Conservation (phyloP, 2,797 vertebrate genomes). For the Pipistrellus nathusii region DNA sequence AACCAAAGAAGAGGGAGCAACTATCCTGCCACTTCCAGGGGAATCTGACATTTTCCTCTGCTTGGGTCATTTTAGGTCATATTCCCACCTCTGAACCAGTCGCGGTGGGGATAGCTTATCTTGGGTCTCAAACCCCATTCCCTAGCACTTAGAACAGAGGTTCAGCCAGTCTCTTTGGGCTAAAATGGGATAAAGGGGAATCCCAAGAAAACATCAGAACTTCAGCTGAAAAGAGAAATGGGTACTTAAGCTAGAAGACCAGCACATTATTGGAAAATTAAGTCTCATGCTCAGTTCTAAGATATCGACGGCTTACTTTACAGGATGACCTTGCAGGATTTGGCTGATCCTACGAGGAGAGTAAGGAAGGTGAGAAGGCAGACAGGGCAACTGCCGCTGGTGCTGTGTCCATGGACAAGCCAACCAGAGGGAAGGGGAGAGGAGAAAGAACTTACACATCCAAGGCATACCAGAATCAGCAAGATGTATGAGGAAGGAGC, state of each 20-base stretch:
- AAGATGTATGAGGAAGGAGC: background rate
- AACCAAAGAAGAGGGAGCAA: background rate
- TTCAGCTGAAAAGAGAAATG: background rate
- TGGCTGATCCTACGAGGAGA: background rate
- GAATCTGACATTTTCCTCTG: slow-evolving; percentile 6
- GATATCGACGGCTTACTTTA: background rate
- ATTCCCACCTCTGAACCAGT: background rate
- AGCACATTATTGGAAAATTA: background rate
- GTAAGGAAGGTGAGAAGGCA: background rate
- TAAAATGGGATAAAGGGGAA: background rate
- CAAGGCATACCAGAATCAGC: background rate
- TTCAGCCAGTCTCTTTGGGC: background rate
- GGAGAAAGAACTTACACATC: background rate
- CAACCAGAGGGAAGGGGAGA: background rate
- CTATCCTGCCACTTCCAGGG: background rate
- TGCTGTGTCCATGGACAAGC: background rate
- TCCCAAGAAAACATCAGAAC: background rate
- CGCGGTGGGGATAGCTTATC: too few relatives aligned
- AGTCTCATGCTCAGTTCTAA: background rate
- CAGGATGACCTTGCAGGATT: background rate
- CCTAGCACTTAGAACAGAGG: background rate
- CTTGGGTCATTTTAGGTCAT: background rate
- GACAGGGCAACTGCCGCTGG: background rate
- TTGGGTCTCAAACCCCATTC: background rate
- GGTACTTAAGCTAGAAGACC: background rate